Evolutionary conservation across 2,113 vertebrate genomes (phyloP), one percentile per base, ranked within the genome.

Genomic region (Aythya baeri): DNA sequence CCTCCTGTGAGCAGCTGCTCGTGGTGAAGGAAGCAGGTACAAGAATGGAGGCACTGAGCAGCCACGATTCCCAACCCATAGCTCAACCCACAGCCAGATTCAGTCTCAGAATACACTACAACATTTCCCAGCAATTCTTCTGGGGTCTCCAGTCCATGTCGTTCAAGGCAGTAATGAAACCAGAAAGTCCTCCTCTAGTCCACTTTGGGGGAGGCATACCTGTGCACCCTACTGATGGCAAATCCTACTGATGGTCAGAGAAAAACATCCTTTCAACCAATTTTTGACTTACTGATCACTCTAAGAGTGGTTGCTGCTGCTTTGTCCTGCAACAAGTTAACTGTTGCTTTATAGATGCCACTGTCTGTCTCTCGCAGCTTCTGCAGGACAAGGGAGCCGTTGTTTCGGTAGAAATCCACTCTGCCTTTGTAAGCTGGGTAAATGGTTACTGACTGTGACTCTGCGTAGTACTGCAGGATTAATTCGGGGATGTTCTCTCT

Each of bases 381-480:
- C 71, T 67, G 75, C 70, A 91, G 71, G 54, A 94, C 65, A 4
- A 94, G 25, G 0, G 85, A 91, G 23, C 93, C 59, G 0, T 91
- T 85, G 22, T 49, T 0, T 1, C 34, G 59, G 14, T 38, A 81
- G 89, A 94, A 89, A 7, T 57, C 3, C 34, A 86, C 85, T 7
- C 85, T 76, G 31, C 10, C 70, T 38, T 17, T 3, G 46, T 91
- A 94, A 6, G 78, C 13, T 0, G 36, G 0, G 32, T 79, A 85
- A 13, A 89, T 4, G 8, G 27, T 67, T 3, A 4, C 13, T 4
- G 23, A 2, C 5, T 2, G 16, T 4, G 0, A 2, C 4, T 12
- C 8, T 0, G 32, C 20, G 0, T 82, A 77, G 85, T 67, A 14
- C 54, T 91, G 93, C 80, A 89, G 59, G 81, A 91, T 85, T 26